Evolutionary conservation across 2,113 vertebrate species (phyloP).

Genomic region (Polypterus bichir): DNA sequence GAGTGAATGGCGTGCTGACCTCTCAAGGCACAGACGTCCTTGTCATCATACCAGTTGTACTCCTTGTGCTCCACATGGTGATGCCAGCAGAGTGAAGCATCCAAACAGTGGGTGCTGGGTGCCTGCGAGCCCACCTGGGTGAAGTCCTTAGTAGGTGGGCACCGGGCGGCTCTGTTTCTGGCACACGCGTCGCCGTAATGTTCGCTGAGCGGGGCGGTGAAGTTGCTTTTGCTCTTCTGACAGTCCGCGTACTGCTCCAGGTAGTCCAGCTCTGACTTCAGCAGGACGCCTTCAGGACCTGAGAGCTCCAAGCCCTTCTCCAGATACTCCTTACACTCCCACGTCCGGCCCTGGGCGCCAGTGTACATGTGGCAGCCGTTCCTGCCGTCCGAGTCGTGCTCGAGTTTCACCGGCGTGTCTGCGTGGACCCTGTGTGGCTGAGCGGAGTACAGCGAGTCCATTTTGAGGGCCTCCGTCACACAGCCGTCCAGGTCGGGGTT

Average conservation of each 20-base stretch:
- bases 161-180: conserved; percentile 42
- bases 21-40: conserved; percentile 55
- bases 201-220: conserved; percentile 43
- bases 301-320: conserved; percentile 42
- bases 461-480: conserved; percentile 49
- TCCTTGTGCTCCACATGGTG: conserved; percentile 45
- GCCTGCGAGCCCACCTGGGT: conserved; percentile 44
- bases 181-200: conserved; percentile 45
- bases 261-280: conserved; percentile 67
- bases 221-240: conserved; percentile 52
- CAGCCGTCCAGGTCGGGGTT: conserved; percentile 46
- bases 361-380: conserved; percentile 46
- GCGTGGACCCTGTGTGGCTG: conserved; percentile 40
- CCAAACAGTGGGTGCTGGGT: conserved; percentile 44
- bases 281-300: conserved; percentile 49
- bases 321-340: conserved; percentile 41
- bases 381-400: conserved; percentile 72
- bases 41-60: conserved; percentile 50
- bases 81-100: conserved; percentile 39
- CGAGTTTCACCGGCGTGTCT: conserved; percentile 73
- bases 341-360: conserved; percentile 32
- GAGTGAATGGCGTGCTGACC: conserved; percentile 54
- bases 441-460: conserved; percentile 36
- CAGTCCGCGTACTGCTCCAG: conserved; percentile 54
- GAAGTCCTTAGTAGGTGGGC: conserved; percentile 47